Evolutionary conservation across 1,140 invertebrate species (phyloP), one percentile per base, ranked within the genome.

Genomic region (Dryas iulia): DNA sequence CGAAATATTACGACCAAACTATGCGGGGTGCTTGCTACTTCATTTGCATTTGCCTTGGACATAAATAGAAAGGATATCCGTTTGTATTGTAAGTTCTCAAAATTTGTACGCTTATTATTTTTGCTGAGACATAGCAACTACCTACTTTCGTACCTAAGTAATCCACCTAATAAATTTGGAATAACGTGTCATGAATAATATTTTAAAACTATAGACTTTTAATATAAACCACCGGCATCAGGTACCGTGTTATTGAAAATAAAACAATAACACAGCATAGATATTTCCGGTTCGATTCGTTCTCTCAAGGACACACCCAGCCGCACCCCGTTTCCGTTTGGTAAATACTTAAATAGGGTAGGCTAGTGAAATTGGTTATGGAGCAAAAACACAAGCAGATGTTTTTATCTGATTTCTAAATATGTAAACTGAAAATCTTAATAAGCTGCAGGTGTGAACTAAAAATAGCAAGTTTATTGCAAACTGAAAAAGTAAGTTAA

Each of bases 61-160:
- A 64, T 72, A 83, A 81, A 83, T 86, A 83, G 87, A 88, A 88
- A 88, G 86, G 88, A 90, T 84, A 88, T 90, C 88, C 88, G 85
- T 82, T 84, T 82, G 73, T 77, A 79, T 76, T 80, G 72, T 77
- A 24, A 66, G 66, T 59, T 63, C 28, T 57, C 33, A 59, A 66
- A 7, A 52, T 68, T 64, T 31, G 23, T 58, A 60, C 52, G 61
- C 26, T 71, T 65, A 62, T 71, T 66, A 62, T 35, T 52, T 53
- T 26, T 63, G n/a, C n/a, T n/a, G n/a, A n/a, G n/a, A n/a, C n/a
- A n/a, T n/a, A n/a, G n/a, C n/a, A n/a, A n/a, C n/a, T n/a, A n/a
- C n/a, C n/a, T n/a, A n/a, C n/a, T n/a, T n/a, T n/a, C n/a, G n/a
- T n/a, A n/a, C n/a, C n/a, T n/a, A n/a, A n/a, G n/a, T n/a, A n/a